A percentile compares a stretch with the other conserved stretches of the same genome.
Conservation (phyloP, 2,888 invertebrate genomes). For the Stenodera caucasica region DNA sequence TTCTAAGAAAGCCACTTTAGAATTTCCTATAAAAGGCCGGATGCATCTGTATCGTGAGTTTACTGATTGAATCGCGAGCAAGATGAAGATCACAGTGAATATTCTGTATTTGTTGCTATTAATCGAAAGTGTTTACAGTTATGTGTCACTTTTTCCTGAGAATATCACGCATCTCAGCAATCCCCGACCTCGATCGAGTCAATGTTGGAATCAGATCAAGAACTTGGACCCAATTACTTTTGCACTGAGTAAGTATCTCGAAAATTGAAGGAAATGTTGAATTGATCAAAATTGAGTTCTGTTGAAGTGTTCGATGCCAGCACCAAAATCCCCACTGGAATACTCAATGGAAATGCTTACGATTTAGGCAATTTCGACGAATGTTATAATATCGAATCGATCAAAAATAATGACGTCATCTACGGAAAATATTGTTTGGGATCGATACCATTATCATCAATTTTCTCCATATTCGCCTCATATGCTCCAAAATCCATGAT, state of each 20-base stretch:
- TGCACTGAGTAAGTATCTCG: neutral
- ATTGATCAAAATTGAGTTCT: neutral
- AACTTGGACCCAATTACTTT: neutral
- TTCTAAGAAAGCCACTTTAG: too few relatives aligned
- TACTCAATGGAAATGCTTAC: slow-evolving; percentile 8
- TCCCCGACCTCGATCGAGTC: too few relatives aligned
- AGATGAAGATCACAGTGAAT: too few relatives aligned
- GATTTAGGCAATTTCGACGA: slow-evolving; percentile 22
- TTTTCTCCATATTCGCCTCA: too few relatives aligned
- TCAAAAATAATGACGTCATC: neutral
- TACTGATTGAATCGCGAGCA: too few relatives aligned
- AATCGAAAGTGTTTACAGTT: too few relatives aligned
- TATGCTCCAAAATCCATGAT: neutral
- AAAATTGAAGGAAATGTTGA: neutral
- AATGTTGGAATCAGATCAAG: too few relatives aligned
- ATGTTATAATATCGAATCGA: slow-evolving; percentile 16
- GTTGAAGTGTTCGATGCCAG: slow-evolving; percentile 38
- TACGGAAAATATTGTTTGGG: slow-evolving; percentile 24
- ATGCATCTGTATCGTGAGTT: too few relatives aligned
- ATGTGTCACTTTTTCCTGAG: too few relatives aligned
- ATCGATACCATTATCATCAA: neutral
- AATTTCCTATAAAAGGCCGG: too few relatives aligned
- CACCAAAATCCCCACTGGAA: slow-evolving; percentile 32
- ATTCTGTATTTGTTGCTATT: too few relatives aligned
- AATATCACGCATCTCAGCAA: too few relatives aligned